These are phyloP conservation scores for Phainopepla nitens DNA, from an alignment of 2,113 vertebrate species.

Conservation along the genomic window DNA sequence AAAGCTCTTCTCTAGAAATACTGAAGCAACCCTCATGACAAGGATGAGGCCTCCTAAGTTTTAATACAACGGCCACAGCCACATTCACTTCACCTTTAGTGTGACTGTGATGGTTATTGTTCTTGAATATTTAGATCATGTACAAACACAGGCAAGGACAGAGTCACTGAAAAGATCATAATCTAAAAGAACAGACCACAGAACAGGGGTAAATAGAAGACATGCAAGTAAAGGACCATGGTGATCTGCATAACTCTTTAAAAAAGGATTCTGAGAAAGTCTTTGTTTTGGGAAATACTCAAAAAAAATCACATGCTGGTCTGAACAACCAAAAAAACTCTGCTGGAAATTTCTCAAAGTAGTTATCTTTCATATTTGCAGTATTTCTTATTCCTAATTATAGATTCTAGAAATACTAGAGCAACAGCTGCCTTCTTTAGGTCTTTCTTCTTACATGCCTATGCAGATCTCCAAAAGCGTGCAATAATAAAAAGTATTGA, in stretches of 20 bases:
- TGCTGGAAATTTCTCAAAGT: not conserved
- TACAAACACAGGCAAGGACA: not conserved
- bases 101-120: not conserved
- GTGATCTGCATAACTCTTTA: not conserved
- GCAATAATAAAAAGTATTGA: not conserved
- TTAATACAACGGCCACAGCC: fast-evolving
- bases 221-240: not conserved
- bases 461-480: not conserved
- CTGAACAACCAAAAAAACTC: not conserved
- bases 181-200: not conserved
- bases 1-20: not conserved
- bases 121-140: not conserved
- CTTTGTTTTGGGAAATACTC: not conserved
- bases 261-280: not conserved
- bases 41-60: not conserved
- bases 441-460: not conserved
- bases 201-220: not conserved
- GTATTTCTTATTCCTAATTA: not conserved
- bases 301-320: not conserved
- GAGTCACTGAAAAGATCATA: not conserved
- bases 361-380: not conserved
- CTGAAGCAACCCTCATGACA: not conserved
- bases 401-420: not conserved
- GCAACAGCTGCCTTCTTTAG: not conserved
- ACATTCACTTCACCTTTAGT: not conserved